phyloP scores from a whole-genome alignment of 2,113 vertebrate species.

The Pomatorhinus ruficollis region DNA sequence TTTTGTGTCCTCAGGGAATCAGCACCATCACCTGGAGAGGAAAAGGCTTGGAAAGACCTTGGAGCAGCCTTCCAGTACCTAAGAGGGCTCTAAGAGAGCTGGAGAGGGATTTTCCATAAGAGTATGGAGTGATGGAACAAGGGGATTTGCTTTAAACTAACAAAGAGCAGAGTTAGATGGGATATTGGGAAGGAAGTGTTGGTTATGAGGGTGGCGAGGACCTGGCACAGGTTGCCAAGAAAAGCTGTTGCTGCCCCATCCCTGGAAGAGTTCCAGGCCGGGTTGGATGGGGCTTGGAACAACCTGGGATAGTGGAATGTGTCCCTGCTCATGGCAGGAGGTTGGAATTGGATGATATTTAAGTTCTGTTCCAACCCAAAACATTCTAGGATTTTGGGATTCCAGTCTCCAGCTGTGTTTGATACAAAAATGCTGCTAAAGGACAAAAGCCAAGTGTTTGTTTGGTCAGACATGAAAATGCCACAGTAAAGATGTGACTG shows the following conservation, averaged over 20 bases:
- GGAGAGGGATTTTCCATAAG: not conserved
- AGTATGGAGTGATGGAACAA: not conserved
- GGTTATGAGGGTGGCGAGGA: not conserved
- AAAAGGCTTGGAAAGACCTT: not conserved
- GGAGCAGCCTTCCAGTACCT: not conserved
- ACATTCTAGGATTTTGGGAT: not conserved
- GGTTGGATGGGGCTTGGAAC: rapidly evolving
- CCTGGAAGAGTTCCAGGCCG: not conserved
- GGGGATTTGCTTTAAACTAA: not conserved
- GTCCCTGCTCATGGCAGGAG: not conserved
- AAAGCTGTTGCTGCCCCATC: not conserved
- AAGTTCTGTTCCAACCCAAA: not conserved
- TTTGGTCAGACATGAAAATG: not conserved
- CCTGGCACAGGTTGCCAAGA: rapidly evolving
- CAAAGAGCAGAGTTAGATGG: not conserved
- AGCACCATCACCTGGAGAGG: not conserved
- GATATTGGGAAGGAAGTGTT: not conserved
- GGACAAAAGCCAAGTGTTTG: not conserved
- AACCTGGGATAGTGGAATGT: not conserved
- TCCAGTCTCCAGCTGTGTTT: not conserved
- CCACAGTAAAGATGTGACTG: not conserved
- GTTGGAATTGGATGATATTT: too few relatives aligned
- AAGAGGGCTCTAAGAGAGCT: not conserved
- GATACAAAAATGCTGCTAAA: not conserved
- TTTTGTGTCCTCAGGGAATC: not conserved